Percentiles rank a stretch among this genome's conserved stretches.
These are phyloP conservation scores for Matsumurasca onukii DNA, from an alignment of 1,140 invertebrate genomes.

Conservation along the genomic window DNA sequence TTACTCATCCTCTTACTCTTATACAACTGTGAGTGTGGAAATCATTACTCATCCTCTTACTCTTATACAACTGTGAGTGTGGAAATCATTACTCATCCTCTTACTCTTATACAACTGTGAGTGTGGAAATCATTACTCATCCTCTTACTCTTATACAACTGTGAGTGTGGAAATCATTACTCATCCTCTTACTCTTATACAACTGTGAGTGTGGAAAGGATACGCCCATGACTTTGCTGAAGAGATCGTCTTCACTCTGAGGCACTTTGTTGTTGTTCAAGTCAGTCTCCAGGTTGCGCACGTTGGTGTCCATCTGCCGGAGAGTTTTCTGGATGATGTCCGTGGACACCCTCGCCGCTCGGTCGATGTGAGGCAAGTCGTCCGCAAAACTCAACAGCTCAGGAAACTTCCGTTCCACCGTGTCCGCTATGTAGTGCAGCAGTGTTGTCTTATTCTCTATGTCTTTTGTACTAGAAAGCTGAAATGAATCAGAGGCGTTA, in stretches of 20 bases:
- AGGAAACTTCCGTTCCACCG: slow-evolving; percentile 84
- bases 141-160: no score
- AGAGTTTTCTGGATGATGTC: slow-evolving; percentile 84
- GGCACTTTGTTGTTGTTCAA: slow-evolving; percentile 75
- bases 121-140: no score
- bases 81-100: no score
- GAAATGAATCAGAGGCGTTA: slow-evolving; percentile 49
- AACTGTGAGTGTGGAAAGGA: no score
- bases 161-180: no score
- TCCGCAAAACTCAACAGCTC: slow-evolving; percentile 82
- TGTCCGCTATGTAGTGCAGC: slow-evolving; percentile 89
- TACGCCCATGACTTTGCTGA: slow-evolving; percentile 81
- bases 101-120: no score
- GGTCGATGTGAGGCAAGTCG: slow-evolving; percentile 84
- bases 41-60: no score
- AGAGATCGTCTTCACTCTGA: slow-evolving; percentile 78
- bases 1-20: no score
- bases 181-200: no score
- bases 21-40: no score
- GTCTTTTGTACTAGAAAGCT: slow-evolving; percentile 93
- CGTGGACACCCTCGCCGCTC: slow-evolving; percentile 79
- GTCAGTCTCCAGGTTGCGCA: slow-evolving; percentile 86
- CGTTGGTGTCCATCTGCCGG: slow-evolving; percentile 81
- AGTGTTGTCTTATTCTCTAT: slow-evolving; percentile 90
- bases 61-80: no score